Conservation (phyloP, 2,797 vertebrate species). For the Taenioides sp. region DNA sequence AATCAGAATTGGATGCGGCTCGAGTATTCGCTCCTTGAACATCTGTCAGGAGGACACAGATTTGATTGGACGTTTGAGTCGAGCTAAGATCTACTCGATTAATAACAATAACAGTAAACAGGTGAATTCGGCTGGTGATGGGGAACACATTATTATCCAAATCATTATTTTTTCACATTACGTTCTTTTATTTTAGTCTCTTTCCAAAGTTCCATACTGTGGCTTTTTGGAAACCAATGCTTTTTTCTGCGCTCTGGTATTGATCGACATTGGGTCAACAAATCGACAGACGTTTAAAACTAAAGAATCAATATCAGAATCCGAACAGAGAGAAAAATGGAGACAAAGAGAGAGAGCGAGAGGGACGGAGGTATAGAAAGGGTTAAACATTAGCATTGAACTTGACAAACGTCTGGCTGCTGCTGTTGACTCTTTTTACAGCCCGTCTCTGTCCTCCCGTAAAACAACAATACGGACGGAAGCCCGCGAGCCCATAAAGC, state of each 20-base stretch:
- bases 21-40: too few species aligned
- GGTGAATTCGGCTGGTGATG: too few species aligned
- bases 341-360: background rate
- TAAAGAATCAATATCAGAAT: background rate
- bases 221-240: too few species aligned
- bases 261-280: background rate
- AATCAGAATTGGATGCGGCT: too few species aligned
- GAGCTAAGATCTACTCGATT: too few species aligned
- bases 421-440: slow-evolving; percentile 68
- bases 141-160: too few species aligned
- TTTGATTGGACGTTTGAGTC: too few species aligned
- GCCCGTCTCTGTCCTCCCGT: slow-evolving; percentile 56
- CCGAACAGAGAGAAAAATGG: background rate
- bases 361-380: background rate
- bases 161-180: too few species aligned
- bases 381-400: slow-evolving; percentile 72
- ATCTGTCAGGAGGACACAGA: too few species aligned
- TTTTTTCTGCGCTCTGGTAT: background rate
- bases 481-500: slow-evolving; percentile 62
- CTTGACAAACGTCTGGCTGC: slow-evolving; percentile 68
- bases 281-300: background rate
- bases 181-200: too few species aligned
- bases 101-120: too few species aligned
- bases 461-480: slow-evolving; percentile 67
- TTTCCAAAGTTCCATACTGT: too few species aligned